Evolutionary conservation across 2,113 vertebrate genomes (phyloP), one percentile per base, ranked within the genome.

Genomic region (Pituophis catenifer): DNA sequence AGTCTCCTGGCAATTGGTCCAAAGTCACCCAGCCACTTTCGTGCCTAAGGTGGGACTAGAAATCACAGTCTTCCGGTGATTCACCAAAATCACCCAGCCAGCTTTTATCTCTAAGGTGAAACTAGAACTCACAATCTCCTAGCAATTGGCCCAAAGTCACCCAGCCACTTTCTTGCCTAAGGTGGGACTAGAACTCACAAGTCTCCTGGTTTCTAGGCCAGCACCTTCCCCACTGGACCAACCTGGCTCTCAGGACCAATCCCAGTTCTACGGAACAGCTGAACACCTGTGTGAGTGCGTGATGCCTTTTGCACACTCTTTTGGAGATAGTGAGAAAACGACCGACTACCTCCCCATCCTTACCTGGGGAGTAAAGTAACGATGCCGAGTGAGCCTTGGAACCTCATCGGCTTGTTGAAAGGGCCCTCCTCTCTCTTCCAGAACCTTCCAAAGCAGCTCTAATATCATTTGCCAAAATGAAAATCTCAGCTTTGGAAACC

Each of bases 401-500:
- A 29, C 86, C 50, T 88, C 86, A 15, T 15, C 2, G 24, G 5
- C 50, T 8, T 17, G 13, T 26, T 7, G 23, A 26, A 89, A 89
- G 23, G 26, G 0, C 24, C 24, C 26, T 2, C 9, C 10, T 24
- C 55, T 11, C 23, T 26, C 53, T 0, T 24, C 48, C 52, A 55
- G 54, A 10, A 48, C 12, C n/a, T 54, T 57, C 19, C 17, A 15
- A 62, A 86, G 75, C 86, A 12, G 11, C 33, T 38, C 44, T 52
- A 21, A 93, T 86, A 90, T 59, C 44, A 33, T 75, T 54, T 81
- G 52, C 54, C 29, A 11, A 88, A 93, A 92, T 94, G 92, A 95
- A 95, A 91, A 65, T 62, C 89, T 89, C 24, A 26, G 94, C 86
- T 94, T 93, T n/a, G 29, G 91, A 94, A 94, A 48, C 94, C 95